Evolutionary conservation across 2,888 invertebrate genomes (phyloP).

Genomic region (Plagiodera versicolora): DNA sequence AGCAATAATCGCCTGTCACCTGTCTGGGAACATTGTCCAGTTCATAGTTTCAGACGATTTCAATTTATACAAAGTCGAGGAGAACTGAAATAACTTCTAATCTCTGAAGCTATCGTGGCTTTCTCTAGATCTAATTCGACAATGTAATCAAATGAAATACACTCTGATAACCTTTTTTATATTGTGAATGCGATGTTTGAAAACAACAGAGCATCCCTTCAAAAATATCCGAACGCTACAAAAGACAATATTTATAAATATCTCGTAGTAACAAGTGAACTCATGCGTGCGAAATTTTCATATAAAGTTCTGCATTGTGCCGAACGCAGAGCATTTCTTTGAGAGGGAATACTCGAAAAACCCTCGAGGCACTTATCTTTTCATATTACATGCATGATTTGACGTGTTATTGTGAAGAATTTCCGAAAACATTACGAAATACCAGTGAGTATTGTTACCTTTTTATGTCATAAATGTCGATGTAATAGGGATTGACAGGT

Average conservation of each 20-base stretch:
- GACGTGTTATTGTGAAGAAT: slow-evolving; percentile 44
- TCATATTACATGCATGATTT: slow-evolving; percentile 50
- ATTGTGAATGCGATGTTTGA: no score
- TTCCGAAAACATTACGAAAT: slow-evolving; percentile 43
- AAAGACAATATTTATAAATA: slow-evolving; percentile 49
- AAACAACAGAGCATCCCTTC: not conserved
- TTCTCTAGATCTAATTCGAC: no score
- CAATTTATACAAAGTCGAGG: no score
- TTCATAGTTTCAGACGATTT: no score
- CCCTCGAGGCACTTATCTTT: slow-evolving; percentile 42
- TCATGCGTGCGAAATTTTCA: slow-evolving; percentile 51
- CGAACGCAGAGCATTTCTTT: slow-evolving; percentile 47
- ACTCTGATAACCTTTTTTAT: no score
- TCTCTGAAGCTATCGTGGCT: no score
- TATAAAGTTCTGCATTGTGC: slow-evolving; percentile 53
- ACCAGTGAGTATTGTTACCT: slow-evolving; percentile 33
- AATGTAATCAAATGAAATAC: no score
- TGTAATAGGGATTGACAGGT: slow-evolving; percentile 17
- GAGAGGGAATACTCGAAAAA: slow-evolving; percentile 46
- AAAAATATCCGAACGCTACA: slow-evolving; percentile 19
- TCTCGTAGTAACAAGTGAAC: slow-evolving; percentile 49
- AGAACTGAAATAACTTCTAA: no score
- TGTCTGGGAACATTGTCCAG: no score
- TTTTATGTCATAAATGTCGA: slow-evolving; percentile 16
- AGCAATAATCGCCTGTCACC: no score